phyloP scores from a whole-genome alignment of 92 coral and sea anemone genomes.

The Micromussa lordhowensis region DNA sequence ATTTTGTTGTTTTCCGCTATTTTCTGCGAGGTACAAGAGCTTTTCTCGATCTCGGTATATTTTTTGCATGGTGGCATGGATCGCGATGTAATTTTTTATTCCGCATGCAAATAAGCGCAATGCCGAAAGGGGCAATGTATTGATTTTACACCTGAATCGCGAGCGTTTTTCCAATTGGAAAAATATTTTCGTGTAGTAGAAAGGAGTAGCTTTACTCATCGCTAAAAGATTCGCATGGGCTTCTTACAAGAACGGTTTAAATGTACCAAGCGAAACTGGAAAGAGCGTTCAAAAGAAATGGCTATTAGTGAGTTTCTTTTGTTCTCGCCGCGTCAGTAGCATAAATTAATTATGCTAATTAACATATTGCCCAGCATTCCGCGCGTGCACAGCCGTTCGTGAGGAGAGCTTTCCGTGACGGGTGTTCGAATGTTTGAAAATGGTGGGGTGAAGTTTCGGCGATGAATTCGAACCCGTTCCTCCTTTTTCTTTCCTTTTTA shows the following conservation, averaged over 20 bases:
- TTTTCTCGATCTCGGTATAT: background rate
- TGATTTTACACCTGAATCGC: background rate
- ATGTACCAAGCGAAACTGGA: background rate
- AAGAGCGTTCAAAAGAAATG: background rate
- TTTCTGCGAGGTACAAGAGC: background rate
- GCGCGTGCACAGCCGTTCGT: constrained; percentile 52
- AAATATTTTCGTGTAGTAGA: background rate
- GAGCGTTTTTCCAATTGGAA: background rate
- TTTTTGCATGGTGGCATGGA: background rate
- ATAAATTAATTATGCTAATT: constrained; percentile 46
- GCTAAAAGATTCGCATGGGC: background rate
- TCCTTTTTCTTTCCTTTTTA: constrained; percentile 67
- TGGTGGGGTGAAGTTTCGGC: constrained; percentile 68
- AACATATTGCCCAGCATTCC: constrained; percentile 57
- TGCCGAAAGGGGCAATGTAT: background rate
- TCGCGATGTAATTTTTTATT: constrained; percentile 1
- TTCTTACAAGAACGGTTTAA: background rate
- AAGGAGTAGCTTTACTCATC: background rate
- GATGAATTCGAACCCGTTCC: constrained; percentile 64
- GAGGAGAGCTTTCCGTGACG: constrained; percentile 36
- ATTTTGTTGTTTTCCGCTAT: background rate
- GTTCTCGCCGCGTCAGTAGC: constrained; percentile 6
- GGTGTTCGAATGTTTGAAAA: constrained; percentile 58
- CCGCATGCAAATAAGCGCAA: constrained; percentile 37
- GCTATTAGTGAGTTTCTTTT: background rate